phyloP scores from a whole-genome alignment of 2,888 invertebrate genomes.

The Nemoura dubitans region DNA sequence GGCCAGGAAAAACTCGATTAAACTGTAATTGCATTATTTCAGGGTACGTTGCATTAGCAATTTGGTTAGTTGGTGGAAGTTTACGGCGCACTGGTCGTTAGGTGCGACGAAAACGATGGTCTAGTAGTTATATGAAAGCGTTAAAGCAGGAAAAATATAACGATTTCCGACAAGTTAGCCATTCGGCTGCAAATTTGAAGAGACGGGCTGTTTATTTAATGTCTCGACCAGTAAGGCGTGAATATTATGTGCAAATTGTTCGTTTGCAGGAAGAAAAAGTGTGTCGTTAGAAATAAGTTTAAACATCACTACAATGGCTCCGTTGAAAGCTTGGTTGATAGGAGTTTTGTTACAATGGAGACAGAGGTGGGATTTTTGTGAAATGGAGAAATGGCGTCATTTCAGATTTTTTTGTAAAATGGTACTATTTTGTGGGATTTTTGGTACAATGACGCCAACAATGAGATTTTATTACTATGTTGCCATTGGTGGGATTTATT shows the following conservation, averaged over 20 bases:
- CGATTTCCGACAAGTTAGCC: not conserved
- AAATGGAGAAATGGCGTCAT: too few species aligned
- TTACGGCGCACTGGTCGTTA: not conserved
- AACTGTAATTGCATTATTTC: not conserved
- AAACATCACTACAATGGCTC: too few species aligned
- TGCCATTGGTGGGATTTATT: too few species aligned
- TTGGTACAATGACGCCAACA: too few species aligned
- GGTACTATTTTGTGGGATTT: too few species aligned
- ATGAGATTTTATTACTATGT: too few species aligned
- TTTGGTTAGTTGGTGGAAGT: not conserved
- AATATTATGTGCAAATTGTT: not conserved
- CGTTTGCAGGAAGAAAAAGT: too few species aligned
- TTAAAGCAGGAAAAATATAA: not conserved
- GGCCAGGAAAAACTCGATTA: not conserved
- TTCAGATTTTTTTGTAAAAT: too few species aligned
- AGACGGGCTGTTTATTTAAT: not conserved
- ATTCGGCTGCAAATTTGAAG: not conserved
- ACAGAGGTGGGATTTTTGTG: too few species aligned
- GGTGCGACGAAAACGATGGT: slow-evolving; percentile 7
- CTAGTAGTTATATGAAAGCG: not conserved
- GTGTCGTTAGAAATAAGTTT: too few species aligned
- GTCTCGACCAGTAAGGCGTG: not conserved
- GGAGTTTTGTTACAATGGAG: too few species aligned
- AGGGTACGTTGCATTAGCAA: slow-evolving; percentile 12
- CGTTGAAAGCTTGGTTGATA: too few species aligned